Evolutionary conservation across 2,888 invertebrate genomes (phyloP), one percentile per base, ranked within the genome.

Genomic region (Mesorhabditis belari): DNA sequence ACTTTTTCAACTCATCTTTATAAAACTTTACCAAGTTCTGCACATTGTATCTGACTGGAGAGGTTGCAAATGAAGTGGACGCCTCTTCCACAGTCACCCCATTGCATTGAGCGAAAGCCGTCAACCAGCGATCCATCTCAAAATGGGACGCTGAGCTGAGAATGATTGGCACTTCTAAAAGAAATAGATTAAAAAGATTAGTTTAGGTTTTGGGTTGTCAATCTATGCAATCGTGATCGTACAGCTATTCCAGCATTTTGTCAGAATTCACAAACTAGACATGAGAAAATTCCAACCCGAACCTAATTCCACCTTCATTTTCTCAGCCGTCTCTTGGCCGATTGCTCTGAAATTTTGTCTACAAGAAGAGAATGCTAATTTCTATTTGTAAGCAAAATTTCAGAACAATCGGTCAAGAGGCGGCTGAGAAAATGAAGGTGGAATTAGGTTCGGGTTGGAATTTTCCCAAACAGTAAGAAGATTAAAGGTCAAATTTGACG

Each of bases 81-180:
- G 44, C 44, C 49, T 57, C 55, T 17, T 65, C 63, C 0, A 68
- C 50, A 0, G 44, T 60, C 0, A 67, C 61, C 9, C 62, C 64
- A 12, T 67, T 65, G 19, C 57, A 55, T 58, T 67, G 64, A 6
- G 49, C 29, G 12, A 71, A 56, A 0, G 67, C 70, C 4, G 58
- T 55, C n/a, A 70, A 19, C 64, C 71, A 71, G 53, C 68, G 35
- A 5, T 70, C 71, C 2, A 56, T n/a, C 49, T 73, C 73, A 19
- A 52, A 60, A 9, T 61, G 26, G 0, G 60, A 55, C 24, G 58
- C n/a, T 12, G 52, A 28, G 25, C 21, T 24, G 25, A 62, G 55
- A 1, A 25, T 50, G 29, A 55, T 23, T 24, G 44, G 19, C 17
- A 19, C 28, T 17, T 4, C 55, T 58, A 9, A 4, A 28, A 60